A percentile compares a stretch with the other conserved stretches of the same genome.
Conservation (phyloP, 2,888 invertebrate genomes). For the Heliconius ethilla region DNA sequence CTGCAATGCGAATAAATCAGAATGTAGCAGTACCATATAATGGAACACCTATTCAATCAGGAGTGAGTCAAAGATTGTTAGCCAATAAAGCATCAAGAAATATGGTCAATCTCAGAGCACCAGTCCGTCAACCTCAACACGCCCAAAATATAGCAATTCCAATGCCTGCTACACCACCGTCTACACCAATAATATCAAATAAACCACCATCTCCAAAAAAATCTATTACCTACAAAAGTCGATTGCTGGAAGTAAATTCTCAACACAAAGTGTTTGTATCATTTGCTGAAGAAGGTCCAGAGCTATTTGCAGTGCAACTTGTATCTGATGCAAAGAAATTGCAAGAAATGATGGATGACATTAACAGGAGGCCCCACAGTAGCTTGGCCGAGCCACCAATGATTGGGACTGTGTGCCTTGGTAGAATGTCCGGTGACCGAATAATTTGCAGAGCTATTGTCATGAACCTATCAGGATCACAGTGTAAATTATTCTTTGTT, state of each 20-base stretch:
- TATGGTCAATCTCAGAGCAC: conserved; percentile 64
- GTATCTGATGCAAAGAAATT: conserved; percentile 82
- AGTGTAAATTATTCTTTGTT: conserved; percentile 89
- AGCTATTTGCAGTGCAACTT: conserved; percentile 88
- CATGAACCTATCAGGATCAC: conserved; percentile 86
- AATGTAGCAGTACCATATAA: conserved; percentile 65
- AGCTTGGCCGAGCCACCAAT: conserved; percentile 85
- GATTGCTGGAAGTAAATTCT: conserved; percentile 70
- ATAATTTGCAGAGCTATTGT: conserved; percentile 89
- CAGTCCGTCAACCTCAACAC: conserved; percentile 66
- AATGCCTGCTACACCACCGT: conserved; percentile 46
- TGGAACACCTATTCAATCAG: conserved; percentile 60
- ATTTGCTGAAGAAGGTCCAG: conserved; percentile 90
- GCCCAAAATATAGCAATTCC: conserved; percentile 43
- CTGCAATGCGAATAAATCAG: conserved; percentile 71
- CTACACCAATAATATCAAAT: conserved; percentile 45
- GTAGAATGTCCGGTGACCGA: conserved; percentile 86
- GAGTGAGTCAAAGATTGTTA: conserved; percentile 65
- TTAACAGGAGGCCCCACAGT: conserved; percentile 84
- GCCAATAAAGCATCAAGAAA: conserved; percentile 66
- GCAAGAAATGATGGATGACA: conserved; percentile 86
- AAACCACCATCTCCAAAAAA: conserved; percentile 69
- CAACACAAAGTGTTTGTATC: conserved; percentile 87
- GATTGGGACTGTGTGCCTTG: conserved; percentile 89
- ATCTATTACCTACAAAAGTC: conserved; percentile 80